Base-by-base conservation (phyloP, 2,888 invertebrate species). In the Bombylius major region DNA sequence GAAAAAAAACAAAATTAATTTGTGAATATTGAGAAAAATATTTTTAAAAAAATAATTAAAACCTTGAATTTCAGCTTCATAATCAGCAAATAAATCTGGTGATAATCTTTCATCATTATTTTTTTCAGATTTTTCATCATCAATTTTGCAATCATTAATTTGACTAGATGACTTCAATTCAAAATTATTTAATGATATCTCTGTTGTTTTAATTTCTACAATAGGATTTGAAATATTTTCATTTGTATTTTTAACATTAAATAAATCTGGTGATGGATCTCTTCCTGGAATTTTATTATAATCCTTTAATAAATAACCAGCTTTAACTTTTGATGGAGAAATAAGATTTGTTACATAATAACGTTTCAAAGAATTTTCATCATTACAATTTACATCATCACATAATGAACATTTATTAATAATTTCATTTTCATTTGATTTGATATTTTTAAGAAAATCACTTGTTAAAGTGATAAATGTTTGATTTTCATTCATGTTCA, bases 271-370 rank as follows among this genome's bases (percentile, higher is more conserved):
- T 54, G 82, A 80, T 12, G 65, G 62, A 51, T 82, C 82, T 56
- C 86, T 74, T 0, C 85, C 84, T 5, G 81, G 81, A 63, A 86
- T 84, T 50, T 73, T 65, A 33, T 72, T 68, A 82, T 83, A 84
- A 64, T 81, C 76, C 69, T 76, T 80, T n/a, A 86, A 67, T 54
- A 83, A 70, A 66, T 71, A 70, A 32, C 81, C 78, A 45, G 73
- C 69, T 61, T 70, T 72, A 49, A 67, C 65, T 49, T 53, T 63
- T 44, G 72, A 70, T 51, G 72, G 73, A 58, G 77, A 72, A 49
- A 84, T 64, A 49, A 82, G 67, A 56, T 72, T 66, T 23, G 68
- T 60, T 5, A 79, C 71, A 69, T 79, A 81, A 64, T 76, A 80
- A n/a, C 70, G 58, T 31, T 66, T 60, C 51, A 62, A 7, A 47